Base-by-base conservation (phyloP, 1,140 invertebrate genomes). In the Zaprionus africanus region DNA sequence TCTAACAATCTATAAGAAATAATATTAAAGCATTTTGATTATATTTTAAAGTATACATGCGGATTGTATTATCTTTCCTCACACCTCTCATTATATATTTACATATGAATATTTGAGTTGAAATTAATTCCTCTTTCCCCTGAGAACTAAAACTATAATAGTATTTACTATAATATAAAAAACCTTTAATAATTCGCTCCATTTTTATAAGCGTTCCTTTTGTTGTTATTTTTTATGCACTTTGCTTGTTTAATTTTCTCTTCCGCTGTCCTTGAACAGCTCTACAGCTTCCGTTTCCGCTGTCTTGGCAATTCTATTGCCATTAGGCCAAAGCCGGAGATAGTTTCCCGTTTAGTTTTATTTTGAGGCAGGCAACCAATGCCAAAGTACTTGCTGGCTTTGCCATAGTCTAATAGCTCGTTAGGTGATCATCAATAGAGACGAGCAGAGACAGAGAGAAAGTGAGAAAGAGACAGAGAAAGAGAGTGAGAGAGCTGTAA, bases 341-440 rank as follows among this genome's bases (percentile, higher is more conserved):
- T 53, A 51, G 34, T 53, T 51, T 34, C 28, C 22, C 34, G 9
- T 36, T 19, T 51, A 11, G 19, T n/a, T 56, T 26, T 56, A 56
- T 56, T 26, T 46, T 56, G 13, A 12, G 46, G 46, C 46, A 19
- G 19, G 19, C 31, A 65, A 19, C 64, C 51, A 49, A 74, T 36
- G 38, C 17, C 34, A 26, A 57, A 63, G 53, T 26, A 17, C 36
- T 70, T 56, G 38, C 34, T 38, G 28, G 57, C 28, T 15, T 53
- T 49, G 36, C 28, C 31, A 34, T 22, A 49, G 36, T 41, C 61
- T 63, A 62, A 75, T 58, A 62, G 66, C 72, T 69, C 66, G 66
- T 75, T 62, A 63, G 60, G 41, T 31, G 66, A 67, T 58, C 51
- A 26, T 75, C 31, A 62, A 66, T 49, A 53, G 17, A 36, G 2